phyloP scores from a whole-genome alignment of 2,113 vertebrate species.

The Phodopus roborovskii region DNA sequence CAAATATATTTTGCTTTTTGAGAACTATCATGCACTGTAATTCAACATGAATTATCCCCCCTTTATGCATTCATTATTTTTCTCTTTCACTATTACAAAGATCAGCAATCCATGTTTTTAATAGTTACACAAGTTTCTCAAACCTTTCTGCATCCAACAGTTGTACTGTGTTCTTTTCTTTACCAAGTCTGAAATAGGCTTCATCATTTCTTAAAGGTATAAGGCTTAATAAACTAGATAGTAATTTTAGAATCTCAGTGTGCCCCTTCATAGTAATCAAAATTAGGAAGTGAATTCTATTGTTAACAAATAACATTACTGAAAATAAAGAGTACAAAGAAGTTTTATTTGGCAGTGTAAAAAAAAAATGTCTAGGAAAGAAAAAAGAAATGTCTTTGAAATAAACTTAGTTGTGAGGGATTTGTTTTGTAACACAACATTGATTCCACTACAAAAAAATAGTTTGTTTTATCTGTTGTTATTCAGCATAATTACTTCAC shows the following conservation, averaged over 20 bases:
- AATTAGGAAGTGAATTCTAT: constrained; percentile 78
- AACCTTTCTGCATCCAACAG: constrained; percentile 50
- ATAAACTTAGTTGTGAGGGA: constrained; percentile 68
- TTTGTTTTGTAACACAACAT: constrained; percentile 66
- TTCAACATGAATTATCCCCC: constrained; percentile 42
- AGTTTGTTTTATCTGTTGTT: constrained; percentile 75
- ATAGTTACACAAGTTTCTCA: constrained; percentile 42
- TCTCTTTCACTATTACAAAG: constrained; percentile 22
- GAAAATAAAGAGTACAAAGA: constrained; percentile 70
- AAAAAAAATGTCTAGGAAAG: constrained; percentile 11
- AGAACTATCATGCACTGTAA: constrained; percentile 7
- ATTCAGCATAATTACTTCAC: constrained; percentile 70
- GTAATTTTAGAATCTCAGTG: constrained; percentile 69
- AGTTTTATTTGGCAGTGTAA: constrained; percentile 82
- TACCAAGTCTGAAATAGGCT: constrained; percentile 27
- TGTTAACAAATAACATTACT: constrained; percentile 81
- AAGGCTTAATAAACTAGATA: constrained; percentile 79
- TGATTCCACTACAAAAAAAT: constrained; percentile 66
- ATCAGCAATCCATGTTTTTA: not conserved
- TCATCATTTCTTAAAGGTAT: constrained; percentile 78
- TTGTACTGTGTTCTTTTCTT: constrained; percentile 51
- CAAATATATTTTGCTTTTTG: constrained; percentile 41
- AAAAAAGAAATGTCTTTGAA: constrained; percentile 71
- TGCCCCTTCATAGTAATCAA: constrained; percentile 81
- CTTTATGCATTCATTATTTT: constrained; percentile 26